Evolutionary conservation across 37 sponge, comb jelly and placozoan species (phyloP), one percentile per base, ranked within the genome.

Genomic region (Theonella swinhoei): DNA sequence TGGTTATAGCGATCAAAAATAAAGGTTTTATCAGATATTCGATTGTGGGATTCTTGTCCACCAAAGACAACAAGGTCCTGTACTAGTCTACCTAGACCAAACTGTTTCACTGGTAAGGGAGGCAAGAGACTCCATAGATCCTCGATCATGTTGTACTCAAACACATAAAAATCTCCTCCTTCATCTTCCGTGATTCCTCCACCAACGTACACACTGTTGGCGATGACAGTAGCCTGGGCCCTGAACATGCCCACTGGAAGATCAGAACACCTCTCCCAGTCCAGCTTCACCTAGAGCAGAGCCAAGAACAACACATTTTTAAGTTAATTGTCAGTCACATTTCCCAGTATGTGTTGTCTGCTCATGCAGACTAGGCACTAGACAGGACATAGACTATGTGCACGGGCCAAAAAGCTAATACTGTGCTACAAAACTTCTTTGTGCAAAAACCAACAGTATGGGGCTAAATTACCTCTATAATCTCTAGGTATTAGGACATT

Each of bases 161-260:
- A 78, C 33, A 86, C 75, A 8, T 72, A 43, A 17, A 34, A 29
- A 40, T 74, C 75, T 4, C 80, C 47, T 17, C 3, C 36, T 9
- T 20, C 66, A 22, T 69, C 25, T 33, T 69, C 76, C 24, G 88
- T 80, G n/a, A 35, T 71, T 3, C 79, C 86, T 1, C 86, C 79
- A 0, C 86, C 86, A 5, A 86, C 24, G 73, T 79, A 86, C 64
- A 86, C 72, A 63, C 33, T 70, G 63, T 40, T 62, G 35, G 30
- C 40, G 23, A 86, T n/a, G 32, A 70, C 37, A 33, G 70, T 41
- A 0, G 54, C 65, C 35, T 86, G 79, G 23, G 84, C 79, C 72
- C 70, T 70, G 79, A 78, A 70, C 79, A 86, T 72, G 47, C 64
- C 79, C 0, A 78, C 70, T 60, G 86, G 86, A 9, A 78, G n/a